phyloP scores from a whole-genome alignment of 2,888 invertebrate species.

The Norana najaformis region DNA sequence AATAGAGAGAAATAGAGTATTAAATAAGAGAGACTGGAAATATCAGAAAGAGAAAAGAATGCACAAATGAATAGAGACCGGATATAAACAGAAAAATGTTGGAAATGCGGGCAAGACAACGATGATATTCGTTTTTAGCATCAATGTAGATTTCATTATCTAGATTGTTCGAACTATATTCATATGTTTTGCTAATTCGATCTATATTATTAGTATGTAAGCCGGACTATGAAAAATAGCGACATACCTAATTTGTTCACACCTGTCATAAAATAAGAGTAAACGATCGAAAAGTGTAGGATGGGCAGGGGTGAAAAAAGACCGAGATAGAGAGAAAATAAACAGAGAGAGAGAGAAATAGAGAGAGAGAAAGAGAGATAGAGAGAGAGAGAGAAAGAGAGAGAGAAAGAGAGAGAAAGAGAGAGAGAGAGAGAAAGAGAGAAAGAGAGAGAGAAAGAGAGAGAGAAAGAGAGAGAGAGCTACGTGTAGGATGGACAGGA shows the following conservation, averaged over 20 bases:
- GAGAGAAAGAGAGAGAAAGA: slow-evolving; percentile 28
- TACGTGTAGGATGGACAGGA: background rate
- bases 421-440: slow-evolving; percentile 27
- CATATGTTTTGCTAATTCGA: no score
- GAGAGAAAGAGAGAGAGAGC: background rate
- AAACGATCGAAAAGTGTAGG: no score
- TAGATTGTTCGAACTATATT: no score
- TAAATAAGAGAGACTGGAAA: background rate
- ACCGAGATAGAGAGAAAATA: background rate
- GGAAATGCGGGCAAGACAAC: no score
- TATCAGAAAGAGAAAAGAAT: slow-evolving; percentile 25
- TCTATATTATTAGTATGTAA: no score
- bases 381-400: slow-evolving; percentile 21
- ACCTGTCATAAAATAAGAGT: no score
- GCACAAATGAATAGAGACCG: no score
- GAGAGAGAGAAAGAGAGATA: background rate
- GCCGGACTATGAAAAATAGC: no score
- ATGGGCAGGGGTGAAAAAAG: background rate
- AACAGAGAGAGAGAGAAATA: background rate
- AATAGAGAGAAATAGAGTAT: background rate
- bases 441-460: background rate
- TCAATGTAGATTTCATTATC: no score
- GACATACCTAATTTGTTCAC: no score
- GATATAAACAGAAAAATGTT: no score
- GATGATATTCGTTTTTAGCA: no score